A percentile compares a stretch with the other conserved stretches of the same genome.
These are phyloP conservation scores for Camelus dromedarius DNA, from an alignment of 2,113 vertebrate species.

Conservation along the genomic window DNA sequence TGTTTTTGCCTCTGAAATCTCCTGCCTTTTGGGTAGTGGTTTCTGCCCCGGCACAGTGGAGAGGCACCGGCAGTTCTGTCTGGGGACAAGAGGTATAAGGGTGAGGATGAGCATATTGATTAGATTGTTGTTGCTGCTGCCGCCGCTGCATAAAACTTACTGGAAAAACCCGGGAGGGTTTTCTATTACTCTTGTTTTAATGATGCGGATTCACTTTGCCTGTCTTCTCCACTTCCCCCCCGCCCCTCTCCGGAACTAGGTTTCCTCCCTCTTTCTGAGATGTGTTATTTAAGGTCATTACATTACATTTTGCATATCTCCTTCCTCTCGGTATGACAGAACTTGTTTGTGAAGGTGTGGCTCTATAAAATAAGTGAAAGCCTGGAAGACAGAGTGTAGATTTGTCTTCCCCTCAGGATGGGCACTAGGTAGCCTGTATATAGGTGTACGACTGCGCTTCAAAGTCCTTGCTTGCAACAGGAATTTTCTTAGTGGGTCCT, in stretches of 20 bases:
- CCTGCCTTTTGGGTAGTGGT: neutral
- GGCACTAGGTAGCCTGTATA: neutral
- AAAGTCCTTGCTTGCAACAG: neutral
- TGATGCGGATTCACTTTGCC: neutral
- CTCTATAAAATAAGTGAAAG: neutral
- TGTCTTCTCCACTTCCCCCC: neutral
- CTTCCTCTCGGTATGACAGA: neutral
- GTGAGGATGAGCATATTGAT: conserved; percentile 19
- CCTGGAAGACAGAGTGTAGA: neutral
- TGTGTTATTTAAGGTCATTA: conserved; percentile 27
- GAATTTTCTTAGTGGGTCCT: conserved; percentile 33
- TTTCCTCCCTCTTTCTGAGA: neutral
- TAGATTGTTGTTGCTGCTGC: neutral
- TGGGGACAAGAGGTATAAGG: conserved; percentile 6
- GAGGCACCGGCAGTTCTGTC: neutral
- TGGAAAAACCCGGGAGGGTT: neutral
- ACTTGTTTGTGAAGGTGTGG: conserved; percentile 56
- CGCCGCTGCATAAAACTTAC: neutral
- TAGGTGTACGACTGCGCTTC: neutral
- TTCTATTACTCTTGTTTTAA: neutral
- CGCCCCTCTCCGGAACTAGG: neutral
- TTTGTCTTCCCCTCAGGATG: neutral
- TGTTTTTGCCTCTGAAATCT: neutral
- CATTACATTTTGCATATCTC: neutral
- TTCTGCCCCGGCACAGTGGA: neutral